Conservation (phyloP, 2,797 vertebrate species). For the Molossus alvarezi region DNA sequence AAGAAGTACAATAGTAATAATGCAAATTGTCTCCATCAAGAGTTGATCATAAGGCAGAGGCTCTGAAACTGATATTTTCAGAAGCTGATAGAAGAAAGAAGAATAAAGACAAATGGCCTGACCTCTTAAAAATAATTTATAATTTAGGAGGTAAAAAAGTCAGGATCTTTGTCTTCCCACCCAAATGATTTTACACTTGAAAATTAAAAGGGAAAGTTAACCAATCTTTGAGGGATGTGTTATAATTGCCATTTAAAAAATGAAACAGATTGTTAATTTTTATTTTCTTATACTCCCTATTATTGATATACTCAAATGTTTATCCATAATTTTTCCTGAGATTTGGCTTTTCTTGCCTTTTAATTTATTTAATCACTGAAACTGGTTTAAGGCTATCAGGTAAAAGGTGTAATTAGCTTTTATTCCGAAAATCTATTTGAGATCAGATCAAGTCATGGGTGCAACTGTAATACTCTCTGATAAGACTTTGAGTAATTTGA, state of each 20-base stretch:
- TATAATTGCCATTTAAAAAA: conserved; percentile 26
- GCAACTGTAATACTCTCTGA: not conserved
- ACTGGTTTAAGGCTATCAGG: not conserved
- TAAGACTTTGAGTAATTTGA: not conserved
- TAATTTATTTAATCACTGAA: not conserved
- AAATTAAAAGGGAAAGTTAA: conserved; percentile 50
- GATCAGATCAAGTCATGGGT: not conserved
- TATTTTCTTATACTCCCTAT: conserved; percentile 25
- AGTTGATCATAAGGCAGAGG: not conserved
- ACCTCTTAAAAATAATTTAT: conserved; percentile 31
- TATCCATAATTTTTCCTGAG: not conserved
- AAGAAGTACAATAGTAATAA: not conserved
- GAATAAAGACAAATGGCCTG: not conserved
- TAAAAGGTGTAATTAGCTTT: not conserved
- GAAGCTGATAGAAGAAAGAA: not conserved
- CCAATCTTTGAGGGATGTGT: not conserved
- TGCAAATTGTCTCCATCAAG: not conserved
- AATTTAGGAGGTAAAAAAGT: not conserved
- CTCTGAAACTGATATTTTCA: not conserved
- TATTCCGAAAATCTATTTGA: conserved; percentile 1
- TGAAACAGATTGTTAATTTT: conserved; percentile 19
- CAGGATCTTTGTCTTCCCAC: not conserved
- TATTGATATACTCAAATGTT: conserved; percentile 20
- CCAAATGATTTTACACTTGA: not conserved
- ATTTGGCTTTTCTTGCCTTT: not conserved